A percentile compares a stretch with the other conserved stretches of the same genome.
These are phyloP conservation scores for Stegodyphus mimosarum DNA, from an alignment of 1,140 invertebrate genomes.

Conservation along the genomic window DNA sequence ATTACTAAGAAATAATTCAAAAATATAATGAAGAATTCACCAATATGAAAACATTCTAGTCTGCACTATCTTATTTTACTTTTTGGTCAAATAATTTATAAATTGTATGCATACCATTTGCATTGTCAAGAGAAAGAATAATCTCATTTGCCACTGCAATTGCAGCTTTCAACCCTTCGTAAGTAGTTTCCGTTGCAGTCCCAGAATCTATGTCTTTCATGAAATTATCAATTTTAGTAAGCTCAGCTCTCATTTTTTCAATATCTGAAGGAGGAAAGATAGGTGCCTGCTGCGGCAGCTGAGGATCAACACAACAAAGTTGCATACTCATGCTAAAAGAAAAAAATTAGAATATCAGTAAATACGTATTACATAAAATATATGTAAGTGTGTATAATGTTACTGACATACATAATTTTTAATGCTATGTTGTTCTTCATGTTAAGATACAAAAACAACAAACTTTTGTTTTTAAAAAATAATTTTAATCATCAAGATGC, in stretches of 20 bases:
- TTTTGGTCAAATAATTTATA: background rate
- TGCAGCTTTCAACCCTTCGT: background rate
- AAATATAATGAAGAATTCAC: too few species aligned
- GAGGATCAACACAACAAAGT: slow-evolving; percentile 34
- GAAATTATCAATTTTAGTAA: slow-evolving; percentile 26
- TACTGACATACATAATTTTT: too few species aligned
- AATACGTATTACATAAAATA: background rate
- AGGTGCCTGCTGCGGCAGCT: background rate
- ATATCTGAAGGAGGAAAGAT: slow-evolving; percentile 39
- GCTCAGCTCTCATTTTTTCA: slow-evolving; percentile 28
- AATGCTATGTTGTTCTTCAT: too few species aligned
- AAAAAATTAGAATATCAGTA: background rate
- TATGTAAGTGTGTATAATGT: too few species aligned
- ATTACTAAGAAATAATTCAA: too few species aligned
- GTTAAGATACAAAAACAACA: too few species aligned
- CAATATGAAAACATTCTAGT: background rate
- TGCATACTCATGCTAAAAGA: slow-evolving; percentile 36
- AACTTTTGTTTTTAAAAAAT: too few species aligned
- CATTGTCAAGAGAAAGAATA: slow-evolving; percentile 35
- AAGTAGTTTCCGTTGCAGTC: background rate
- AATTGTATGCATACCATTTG: slow-evolving; percentile 20
- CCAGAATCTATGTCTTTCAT: slow-evolving; percentile 21
- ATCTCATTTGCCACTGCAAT: slow-evolving; percentile 26
- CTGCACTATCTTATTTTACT: background rate
- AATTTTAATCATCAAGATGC: too few species aligned